These are phyloP conservation scores for Diabrotica virgifera DNA, from an alignment of 1,140 invertebrate species.

Conservation along the genomic window DNA sequence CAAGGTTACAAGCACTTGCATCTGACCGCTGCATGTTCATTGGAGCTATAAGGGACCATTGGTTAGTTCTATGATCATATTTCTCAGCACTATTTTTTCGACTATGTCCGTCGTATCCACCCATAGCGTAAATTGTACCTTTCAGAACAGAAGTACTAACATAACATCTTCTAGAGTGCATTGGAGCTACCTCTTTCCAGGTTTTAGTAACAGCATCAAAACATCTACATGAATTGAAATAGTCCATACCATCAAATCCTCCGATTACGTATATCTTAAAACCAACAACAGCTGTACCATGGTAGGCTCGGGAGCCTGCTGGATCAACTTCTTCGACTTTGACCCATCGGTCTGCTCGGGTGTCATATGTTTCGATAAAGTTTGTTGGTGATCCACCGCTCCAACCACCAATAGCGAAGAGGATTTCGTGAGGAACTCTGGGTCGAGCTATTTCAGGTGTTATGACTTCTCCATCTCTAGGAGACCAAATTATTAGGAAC, in stretches of 20 bases:
- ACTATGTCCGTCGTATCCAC: conserved; percentile 72
- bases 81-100: conserved; percentile 72
- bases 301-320: conserved; percentile 65
- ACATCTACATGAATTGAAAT: conserved; percentile 62
- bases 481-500: conserved; percentile 31
- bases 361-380: conserved; percentile 76
- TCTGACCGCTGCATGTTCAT: conserved; percentile 69
- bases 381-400: conserved; percentile 66
- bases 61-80: conserved; percentile 66
- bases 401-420: conserved; percentile 78
- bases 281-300: conserved; percentile 66
- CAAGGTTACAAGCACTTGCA: conserved; percentile 61
- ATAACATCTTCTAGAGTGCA: conserved; percentile 64
- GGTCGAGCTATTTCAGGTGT: conserved; percentile 65
- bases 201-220: conserved; percentile 62
- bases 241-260: conserved; percentile 62
- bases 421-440: conserved; percentile 64
- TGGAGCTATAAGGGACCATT: conserved; percentile 61
- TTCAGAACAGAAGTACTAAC: conserved; percentile 64
- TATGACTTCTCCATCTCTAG: conserved; percentile 56
- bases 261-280: conserved; percentile 68
- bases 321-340: conserved; percentile 60
- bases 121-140: conserved; percentile 69
- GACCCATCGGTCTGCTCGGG: conserved; percentile 72
- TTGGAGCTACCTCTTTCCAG: conserved; percentile 64